Percentiles rank a stretch among this genome's conserved stretches.
Conservation (phyloP, 2,888 invertebrate genomes). For the Nomada fucata region DNA sequence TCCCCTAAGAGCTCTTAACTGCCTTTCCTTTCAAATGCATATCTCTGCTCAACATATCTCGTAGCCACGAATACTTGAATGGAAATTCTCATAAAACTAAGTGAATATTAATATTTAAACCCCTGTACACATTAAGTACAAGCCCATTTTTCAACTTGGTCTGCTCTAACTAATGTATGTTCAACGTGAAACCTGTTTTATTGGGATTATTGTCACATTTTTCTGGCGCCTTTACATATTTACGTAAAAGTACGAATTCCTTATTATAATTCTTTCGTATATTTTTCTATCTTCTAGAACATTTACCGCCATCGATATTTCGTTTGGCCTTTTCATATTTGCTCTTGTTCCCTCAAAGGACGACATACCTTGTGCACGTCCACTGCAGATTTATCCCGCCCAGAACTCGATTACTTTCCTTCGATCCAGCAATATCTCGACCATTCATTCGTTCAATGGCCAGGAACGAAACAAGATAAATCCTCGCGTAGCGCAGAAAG, state of each 20-base stretch:
- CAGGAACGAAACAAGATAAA: constrained; percentile 15
- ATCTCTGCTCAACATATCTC: too few species aligned
- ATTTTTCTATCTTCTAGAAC: background rate
- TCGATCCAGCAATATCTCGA: constrained; percentile 70
- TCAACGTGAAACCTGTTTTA: too few species aligned
- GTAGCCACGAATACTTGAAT: too few species aligned
- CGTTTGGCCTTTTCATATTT: background rate
- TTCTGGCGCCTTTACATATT: too few species aligned
- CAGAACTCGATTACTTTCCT: constrained; percentile 74
- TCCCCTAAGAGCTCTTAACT: background rate
- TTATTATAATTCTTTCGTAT: background rate
- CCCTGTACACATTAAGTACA: too few species aligned
- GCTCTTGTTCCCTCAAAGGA: background rate
- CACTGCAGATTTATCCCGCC: constrained; percentile 66
- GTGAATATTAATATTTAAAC: too few species aligned
- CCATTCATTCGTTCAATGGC: background rate
- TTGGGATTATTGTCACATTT: too few species aligned
- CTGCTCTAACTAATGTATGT: too few species aligned
- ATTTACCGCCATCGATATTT: background rate
- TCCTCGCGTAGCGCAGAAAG: background rate
- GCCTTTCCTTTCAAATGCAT: too few species aligned
- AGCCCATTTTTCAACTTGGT: too few species aligned
- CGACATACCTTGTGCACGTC: constrained; percentile 11
- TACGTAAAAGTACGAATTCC: background rate
- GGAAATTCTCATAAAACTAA: too few species aligned